Conservation (phyloP, 2,797 vertebrate species). For the Myotis planiceps region DNA sequence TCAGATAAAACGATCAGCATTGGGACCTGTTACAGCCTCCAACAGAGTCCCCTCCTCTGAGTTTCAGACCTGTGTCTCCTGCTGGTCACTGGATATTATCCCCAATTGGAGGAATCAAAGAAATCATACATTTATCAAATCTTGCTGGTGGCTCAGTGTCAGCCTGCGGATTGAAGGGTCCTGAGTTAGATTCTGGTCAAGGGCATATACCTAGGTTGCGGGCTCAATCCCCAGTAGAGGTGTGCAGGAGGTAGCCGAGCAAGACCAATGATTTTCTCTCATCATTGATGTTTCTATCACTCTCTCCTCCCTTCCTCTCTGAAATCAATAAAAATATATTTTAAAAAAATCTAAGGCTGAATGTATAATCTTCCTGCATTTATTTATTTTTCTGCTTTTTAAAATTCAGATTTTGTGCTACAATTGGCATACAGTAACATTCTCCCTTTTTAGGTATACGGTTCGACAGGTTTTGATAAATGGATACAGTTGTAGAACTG, state of each 20-base stretch:
- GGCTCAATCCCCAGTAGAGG: too few species aligned
- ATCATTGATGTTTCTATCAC: too few species aligned
- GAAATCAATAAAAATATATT: too few species aligned
- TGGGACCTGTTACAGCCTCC: background rate
- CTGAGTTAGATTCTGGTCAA: too few species aligned
- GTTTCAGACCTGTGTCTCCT: background rate
- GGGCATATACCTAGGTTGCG: too few species aligned
- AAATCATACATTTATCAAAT: background rate
- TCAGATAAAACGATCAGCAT: background rate
- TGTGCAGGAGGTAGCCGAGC: too few species aligned
- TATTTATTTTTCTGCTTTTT: background rate
- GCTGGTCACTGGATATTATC: background rate
- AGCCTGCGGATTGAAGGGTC: too few species aligned
- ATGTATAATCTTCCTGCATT: background rate
- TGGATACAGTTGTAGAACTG: background rate
- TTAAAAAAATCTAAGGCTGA: background rate
- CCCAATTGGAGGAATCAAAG: background rate
- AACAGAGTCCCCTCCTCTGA: background rate
- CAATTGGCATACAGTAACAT: background rate
- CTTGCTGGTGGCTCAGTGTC: too few species aligned
- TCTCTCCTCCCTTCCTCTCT: too few species aligned
- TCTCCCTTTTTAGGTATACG: background rate
- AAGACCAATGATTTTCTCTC: too few species aligned
- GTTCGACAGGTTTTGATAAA: background rate
- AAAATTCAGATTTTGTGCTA: background rate